A percentile compares a stretch with the other conserved stretches of the same genome.
These are phyloP conservation scores for Calephelis perditalis DNA, from an alignment of 2,888 invertebrate genomes.

Conservation along the genomic window DNA sequence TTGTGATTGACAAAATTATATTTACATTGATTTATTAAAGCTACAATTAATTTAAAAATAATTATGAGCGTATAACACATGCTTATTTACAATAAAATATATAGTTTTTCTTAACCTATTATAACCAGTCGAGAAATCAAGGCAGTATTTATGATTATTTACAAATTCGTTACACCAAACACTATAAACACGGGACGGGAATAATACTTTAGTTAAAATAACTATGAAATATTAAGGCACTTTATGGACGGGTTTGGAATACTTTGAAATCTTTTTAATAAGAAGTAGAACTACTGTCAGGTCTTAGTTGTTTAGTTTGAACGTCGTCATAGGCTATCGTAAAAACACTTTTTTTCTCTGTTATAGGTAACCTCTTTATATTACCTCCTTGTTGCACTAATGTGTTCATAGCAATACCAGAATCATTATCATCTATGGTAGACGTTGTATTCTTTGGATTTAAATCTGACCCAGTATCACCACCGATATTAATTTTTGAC, in stretches of 20 bases:
- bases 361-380: conserved; percentile 81
- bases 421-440: conserved; percentile 84
- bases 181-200: conserved; percentile 31
- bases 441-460: conserved; percentile 43
- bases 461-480: conserved; percentile 46
- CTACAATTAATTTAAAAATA: conserved; percentile 60
- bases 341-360: conserved; percentile 94
- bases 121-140: conserved; percentile 62
- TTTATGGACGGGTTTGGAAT: conserved; percentile 40
- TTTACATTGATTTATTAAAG: conserved; percentile 61
- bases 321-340: conserved; percentile 95
- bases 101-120: conserved; percentile 37
- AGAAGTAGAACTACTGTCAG: conserved; percentile 88
- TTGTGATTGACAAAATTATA: conserved; percentile 53
- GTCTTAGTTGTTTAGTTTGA: conserved; percentile 88
- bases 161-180: conserved; percentile 22
- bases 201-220: conserved; percentile 22
- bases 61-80: conserved; percentile 37
- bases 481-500: conserved; percentile 72
- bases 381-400: conserved; percentile 72
- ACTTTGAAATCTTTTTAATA: conserved; percentile 41
- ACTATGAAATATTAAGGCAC: conserved; percentile 29
- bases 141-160: conserved; percentile 48
- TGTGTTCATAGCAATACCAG: conserved; percentile 86
- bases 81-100: conserved; percentile 43